Percentiles rank a stretch among this genome's conserved stretches.
Conservation (phyloP, 2,113 vertebrate genomes). For the Ptyas mucosa region DNA sequence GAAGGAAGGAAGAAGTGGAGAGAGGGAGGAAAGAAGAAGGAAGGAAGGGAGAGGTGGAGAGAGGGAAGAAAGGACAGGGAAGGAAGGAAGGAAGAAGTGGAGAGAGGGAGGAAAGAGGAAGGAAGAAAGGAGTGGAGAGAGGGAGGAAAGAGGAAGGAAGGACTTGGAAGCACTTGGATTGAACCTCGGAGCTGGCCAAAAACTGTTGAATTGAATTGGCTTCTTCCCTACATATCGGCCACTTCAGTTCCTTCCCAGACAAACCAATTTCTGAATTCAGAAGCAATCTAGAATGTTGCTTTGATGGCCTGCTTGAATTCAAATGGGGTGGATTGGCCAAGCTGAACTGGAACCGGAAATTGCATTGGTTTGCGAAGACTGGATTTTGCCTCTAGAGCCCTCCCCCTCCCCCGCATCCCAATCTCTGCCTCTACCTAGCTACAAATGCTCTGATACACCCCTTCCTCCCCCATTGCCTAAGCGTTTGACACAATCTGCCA, state of each 20-base stretch:
- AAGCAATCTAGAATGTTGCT: not conserved
- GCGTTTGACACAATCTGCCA: not conserved
- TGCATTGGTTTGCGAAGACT: not conserved
- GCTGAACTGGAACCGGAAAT: not conserved
- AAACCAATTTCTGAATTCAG: not conserved
- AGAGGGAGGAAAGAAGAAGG: no score
- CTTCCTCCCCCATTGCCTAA: not conserved
- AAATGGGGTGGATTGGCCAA: not conserved
- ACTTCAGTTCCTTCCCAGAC: not conserved
- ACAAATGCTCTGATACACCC: not conserved
- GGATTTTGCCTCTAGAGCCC: not conserved
- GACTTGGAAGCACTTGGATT: not conserved
- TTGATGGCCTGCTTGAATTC: not conserved
- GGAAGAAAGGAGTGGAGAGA: no score
- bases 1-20: rapidly evolving
- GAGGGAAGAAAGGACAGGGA: no score
- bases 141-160: not conserved
- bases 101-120: not conserved
- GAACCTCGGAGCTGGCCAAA: not conserved
- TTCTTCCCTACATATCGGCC: not conserved
- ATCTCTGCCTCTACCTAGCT: not conserved
- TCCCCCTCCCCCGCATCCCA: not conserved
- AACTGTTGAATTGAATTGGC: not conserved
- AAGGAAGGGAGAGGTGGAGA: no score
- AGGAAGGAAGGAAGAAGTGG: no score